These are phyloP conservation scores for Brenthis daphne DNA, from an alignment of 2,888 invertebrate genomes.

Conservation along the genomic window DNA sequence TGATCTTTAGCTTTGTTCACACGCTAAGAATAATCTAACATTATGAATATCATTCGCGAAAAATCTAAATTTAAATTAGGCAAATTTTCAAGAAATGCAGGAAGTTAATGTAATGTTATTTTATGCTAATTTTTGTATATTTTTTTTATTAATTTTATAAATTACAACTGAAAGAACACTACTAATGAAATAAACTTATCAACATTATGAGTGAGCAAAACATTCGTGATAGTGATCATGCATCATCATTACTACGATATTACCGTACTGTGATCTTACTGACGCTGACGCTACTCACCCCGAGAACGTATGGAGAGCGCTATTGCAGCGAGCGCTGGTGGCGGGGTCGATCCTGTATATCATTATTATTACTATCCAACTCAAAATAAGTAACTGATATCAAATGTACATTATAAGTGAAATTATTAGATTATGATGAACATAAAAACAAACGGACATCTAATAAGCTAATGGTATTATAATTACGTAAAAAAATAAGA, in stretches of 20 bases:
- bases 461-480: too few species aligned
- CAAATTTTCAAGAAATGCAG: too few species aligned
- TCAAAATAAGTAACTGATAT: not conserved
- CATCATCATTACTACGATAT: not conserved
- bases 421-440: too few species aligned
- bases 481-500: too few species aligned
- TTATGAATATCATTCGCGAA: too few species aligned
- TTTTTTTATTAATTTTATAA: too few species aligned
- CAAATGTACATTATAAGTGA: not conserved
- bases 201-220: not conserved
- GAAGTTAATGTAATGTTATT: too few species aligned
- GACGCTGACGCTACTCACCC: constrained; percentile 53
- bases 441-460: too few species aligned
- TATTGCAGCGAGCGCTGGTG: constrained; percentile 64
- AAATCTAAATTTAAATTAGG: too few species aligned
- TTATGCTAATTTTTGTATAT: too few species aligned
- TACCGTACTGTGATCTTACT: not conserved
- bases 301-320: constrained; percentile 73
- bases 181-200: not conserved
- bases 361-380: constrained; percentile 11
- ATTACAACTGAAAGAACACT: not conserved
- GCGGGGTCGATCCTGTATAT: constrained; percentile 41
- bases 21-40: constrained; percentile 3
- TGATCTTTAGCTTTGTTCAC: constrained; percentile 19
- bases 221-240: constrained; percentile 26